Base-by-base conservation (phyloP, 2,797 vertebrate genomes). In the Holocentrus rufus region DNA sequence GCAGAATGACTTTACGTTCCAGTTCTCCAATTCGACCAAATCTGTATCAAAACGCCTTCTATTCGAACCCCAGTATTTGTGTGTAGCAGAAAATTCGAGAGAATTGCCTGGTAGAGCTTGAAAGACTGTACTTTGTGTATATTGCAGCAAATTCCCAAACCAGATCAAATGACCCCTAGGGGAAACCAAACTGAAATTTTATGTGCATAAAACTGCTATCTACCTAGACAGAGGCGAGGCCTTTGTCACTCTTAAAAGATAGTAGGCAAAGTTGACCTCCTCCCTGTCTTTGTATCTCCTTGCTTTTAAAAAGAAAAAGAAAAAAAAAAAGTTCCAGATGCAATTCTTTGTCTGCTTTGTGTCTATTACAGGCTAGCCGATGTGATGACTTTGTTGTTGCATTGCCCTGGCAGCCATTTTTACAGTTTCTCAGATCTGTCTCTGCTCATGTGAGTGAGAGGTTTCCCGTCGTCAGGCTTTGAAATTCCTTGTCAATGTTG, bases 131-230 rank as follows among this genome's bases (percentile, higher is more conserved):
- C 22, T 70, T 47, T 58, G 13, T 80, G 70, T 64, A 60, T 42
- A 69, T 76, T 44, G 31, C 22, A 63, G 31, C 54, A 80, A 80
- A 82, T 39, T 62, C 74, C 59, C 42, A 52, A 74, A 81, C 61
- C 7, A 75, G 65, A 73, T 67, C 27, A 65, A 53, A 76, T 73
- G 72, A 76, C 83, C 79, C 81, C 61, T 78, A 63, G 81, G 66
- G 86, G 88, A 85, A 89, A 87, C 88, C 90, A 88, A 84, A 88
- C 84, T 73, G 65, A 83, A 69, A 74, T 74, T 76, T 59, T 59
- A 85, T 81, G 84, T 87, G 85, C 83, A 84, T 88, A 61, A 82
- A 90, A 88, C 81, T 88, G 88, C 88, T 85, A 58, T 77, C 49
- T 57, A 66, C 71, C 75, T 34, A 71, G 85, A 79, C 42, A 69